These are phyloP conservation scores for Volucella inflata DNA, from an alignment of 2,888 invertebrate species.

Conservation along the genomic window DNA sequence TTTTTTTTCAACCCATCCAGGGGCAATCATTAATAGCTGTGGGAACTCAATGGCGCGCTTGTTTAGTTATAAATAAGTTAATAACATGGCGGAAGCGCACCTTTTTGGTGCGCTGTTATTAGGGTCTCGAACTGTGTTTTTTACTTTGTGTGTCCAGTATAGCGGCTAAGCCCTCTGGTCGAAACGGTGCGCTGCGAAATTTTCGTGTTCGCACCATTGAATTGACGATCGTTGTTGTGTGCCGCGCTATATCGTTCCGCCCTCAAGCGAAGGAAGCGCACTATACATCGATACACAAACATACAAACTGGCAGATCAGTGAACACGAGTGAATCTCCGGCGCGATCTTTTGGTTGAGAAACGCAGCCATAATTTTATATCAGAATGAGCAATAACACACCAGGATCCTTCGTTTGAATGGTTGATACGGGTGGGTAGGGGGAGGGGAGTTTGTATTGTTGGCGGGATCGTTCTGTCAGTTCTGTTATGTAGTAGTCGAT, in stretches of 20 bases:
- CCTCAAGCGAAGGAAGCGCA: slow-evolving; percentile 72
- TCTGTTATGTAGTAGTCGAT: slow-evolving; percentile 72
- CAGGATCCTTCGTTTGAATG: background rate
- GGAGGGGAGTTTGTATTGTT: slow-evolving; percentile 45
- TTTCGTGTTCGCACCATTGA: slow-evolving; percentile 75
- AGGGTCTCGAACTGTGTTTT: slow-evolving; percentile 56
- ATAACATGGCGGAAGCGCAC: slow-evolving; percentile 84
- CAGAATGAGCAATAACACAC: slow-evolving; percentile 75
- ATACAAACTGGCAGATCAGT: slow-evolving; percentile 28
- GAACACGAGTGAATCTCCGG: slow-evolving; percentile 22
- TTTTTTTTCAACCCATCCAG: slow-evolving; percentile 65
- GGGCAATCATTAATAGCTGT: slow-evolving; percentile 75
- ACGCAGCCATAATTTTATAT: slow-evolving; percentile 70
- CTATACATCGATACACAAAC: slow-evolving; percentile 34
- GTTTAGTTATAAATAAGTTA: slow-evolving; percentile 84
- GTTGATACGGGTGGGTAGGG: slow-evolving; percentile 51
- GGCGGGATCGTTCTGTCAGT: slow-evolving; percentile 71
- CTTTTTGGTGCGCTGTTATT: slow-evolving; percentile 78
- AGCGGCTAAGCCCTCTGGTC: slow-evolving; percentile 58
- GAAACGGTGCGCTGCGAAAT: slow-evolving; percentile 63
- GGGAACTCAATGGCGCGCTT: slow-evolving; percentile 77
- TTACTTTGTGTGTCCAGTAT: slow-evolving; percentile 57
- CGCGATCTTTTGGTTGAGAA: slow-evolving; percentile 26
- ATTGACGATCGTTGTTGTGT: slow-evolving; percentile 60
- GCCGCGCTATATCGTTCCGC: slow-evolving; percentile 47